Conservation (phyloP, 2,888 invertebrate genomes). For the Clostera curtula region DNA sequence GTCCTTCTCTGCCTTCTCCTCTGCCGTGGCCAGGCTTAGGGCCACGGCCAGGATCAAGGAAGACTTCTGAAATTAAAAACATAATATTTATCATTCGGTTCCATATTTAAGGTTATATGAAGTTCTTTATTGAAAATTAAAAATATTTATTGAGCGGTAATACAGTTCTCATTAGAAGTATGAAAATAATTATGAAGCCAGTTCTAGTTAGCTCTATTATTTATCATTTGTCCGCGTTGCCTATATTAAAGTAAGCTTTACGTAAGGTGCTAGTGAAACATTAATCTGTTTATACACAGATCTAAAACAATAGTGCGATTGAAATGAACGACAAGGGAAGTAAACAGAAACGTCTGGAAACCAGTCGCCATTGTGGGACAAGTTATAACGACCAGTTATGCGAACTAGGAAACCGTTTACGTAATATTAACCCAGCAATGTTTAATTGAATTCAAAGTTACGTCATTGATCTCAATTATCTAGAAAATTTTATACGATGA, state of each 20-base stretch:
- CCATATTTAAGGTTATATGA: too few relatives aligned
- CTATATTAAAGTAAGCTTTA: too few relatives aligned
- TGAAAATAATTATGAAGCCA: too few relatives aligned
- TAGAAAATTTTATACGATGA: too few relatives aligned
- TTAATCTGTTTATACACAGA: too few relatives aligned
- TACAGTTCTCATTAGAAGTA: too few relatives aligned
- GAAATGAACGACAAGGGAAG: slow-evolving; percentile 16
- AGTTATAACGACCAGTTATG: slow-evolving; percentile 21
- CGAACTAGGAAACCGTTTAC: slow-evolving; percentile 25
- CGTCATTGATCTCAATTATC: slow-evolving; percentile 9
- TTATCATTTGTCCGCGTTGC: too few relatives aligned
- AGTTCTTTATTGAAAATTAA: too few relatives aligned
- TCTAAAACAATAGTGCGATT: too few relatives aligned
- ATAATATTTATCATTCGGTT: slow-evolving; percentile 2
- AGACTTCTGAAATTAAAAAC: slow-evolving; percentile 52
- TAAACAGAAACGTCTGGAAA: slow-evolving; percentile 19
- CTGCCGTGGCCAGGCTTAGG: slow-evolving; percentile 72
- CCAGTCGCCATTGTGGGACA: slow-evolving; percentile 21
- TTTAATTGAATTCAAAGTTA: slow-evolving; percentile 13
- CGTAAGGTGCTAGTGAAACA: too few relatives aligned
- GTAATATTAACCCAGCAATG: slow-evolving; percentile 21
- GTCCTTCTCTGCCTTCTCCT: slow-evolving; percentile 66
- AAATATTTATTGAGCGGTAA: too few relatives aligned
- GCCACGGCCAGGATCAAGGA: slow-evolving; percentile 71
- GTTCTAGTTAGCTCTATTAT: too few relatives aligned